Conservation (phyloP, 2,888 invertebrate species). For the Idaea biselata region DNA sequence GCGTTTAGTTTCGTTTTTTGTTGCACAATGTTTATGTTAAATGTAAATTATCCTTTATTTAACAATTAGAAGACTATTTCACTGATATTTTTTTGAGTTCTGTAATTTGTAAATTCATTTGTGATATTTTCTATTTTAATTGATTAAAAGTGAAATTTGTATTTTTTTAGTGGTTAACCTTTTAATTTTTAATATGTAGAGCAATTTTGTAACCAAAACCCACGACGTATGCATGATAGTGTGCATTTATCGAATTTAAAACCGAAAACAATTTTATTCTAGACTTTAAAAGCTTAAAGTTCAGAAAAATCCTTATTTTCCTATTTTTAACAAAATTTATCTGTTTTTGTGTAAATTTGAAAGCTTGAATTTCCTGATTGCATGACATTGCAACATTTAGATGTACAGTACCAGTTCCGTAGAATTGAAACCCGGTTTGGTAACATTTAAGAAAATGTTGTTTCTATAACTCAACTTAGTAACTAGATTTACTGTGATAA, state of each 20-base stretch:
- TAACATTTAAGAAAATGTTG: slow-evolving; percentile 13
- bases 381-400: slow-evolving; percentile 54
- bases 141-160: too few species aligned
- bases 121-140: too few species aligned
- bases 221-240: too few species aligned
- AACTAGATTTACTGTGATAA: slow-evolving; percentile 21
- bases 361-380: slow-evolving; percentile 36
- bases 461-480: slow-evolving; percentile 10
- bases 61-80: neutral
- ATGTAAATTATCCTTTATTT: slow-evolving; percentile 18
- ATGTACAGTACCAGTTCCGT: slow-evolving; percentile 28
- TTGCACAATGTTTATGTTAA: slow-evolving; percentile 26
- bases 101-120: neutral
- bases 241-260: neutral
- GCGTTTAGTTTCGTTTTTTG: slow-evolving; percentile 19
- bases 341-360: slow-evolving; percentile 4
- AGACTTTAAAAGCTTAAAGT: neutral
- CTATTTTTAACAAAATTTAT: slow-evolving; percentile 3
- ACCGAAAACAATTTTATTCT: neutral
- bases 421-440: slow-evolving; percentile 59
- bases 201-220: too few species aligned
- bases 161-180: too few species aligned
- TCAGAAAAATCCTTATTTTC: neutral
- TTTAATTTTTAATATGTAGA: too few species aligned
- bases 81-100: neutral